Conservation (phyloP, 2,113 vertebrate genomes). For the Ptilonorhynchus violaceus region DNA sequence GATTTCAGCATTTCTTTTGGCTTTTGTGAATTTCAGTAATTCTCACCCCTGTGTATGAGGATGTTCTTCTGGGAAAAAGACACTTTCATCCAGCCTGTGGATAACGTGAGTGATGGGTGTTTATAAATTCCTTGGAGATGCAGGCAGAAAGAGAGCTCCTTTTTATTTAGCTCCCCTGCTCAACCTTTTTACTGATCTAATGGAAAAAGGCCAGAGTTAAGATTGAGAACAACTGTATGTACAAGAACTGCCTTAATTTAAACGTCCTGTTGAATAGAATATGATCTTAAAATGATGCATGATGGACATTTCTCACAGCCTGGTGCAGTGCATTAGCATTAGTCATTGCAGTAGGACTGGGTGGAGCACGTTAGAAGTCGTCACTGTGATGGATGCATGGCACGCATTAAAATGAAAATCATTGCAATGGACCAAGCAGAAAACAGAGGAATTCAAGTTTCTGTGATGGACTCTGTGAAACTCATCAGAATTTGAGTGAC, state of each 20-base stretch:
- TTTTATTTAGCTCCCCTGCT: not conserved
- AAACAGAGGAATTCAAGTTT: not conserved
- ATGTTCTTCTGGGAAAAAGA: not conserved
- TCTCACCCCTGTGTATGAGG: not conserved
- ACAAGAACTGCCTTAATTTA: slow-evolving; percentile 11
- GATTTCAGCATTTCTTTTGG: not conserved
- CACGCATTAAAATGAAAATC: not conserved
- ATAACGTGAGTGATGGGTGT: not conserved
- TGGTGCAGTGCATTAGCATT: slow-evolving; percentile 30
- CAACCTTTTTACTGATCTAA: not conserved
- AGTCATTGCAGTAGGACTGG: slow-evolving; percentile 23
- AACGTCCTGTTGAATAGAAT: not conserved
- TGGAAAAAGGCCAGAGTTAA: not conserved
- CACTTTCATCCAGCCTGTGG: not conserved
- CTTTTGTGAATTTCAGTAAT: not conserved
- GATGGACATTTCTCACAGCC: slow-evolving; percentile 31
- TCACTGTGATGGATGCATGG: not conserved
- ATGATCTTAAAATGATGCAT: slow-evolving; percentile 25
- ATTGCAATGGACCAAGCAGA: not conserved
- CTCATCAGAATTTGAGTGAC: not conserved
- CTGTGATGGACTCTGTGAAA: not conserved
- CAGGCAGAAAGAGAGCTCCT: not conserved
- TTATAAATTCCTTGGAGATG: not conserved
- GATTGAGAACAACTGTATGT: not conserved
- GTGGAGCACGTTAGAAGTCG: not conserved